Conservation (phyloP, 2,888 invertebrate species). For the Caradrina kadenii region DNA sequence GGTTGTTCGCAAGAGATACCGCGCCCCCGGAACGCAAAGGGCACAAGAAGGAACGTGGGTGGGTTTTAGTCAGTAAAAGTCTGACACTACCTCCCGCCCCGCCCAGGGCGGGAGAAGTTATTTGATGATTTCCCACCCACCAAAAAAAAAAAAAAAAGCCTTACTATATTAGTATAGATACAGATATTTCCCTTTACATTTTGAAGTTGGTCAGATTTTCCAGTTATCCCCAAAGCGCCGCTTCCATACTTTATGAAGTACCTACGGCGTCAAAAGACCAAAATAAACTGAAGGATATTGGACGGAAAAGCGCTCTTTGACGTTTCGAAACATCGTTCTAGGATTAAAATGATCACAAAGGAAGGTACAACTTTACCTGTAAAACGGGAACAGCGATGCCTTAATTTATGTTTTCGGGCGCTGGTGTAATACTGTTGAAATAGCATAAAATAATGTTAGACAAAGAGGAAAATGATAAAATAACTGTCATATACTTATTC, state of each 20-base stretch:
- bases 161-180: no score
- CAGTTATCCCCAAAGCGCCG: constrained; percentile 17
- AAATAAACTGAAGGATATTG: constrained; percentile 55
- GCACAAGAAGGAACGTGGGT: no score
- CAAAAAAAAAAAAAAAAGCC: no score
- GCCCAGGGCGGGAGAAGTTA: no score
- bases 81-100: no score
- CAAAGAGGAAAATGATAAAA: background rate
- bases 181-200: background rate
- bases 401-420: constrained; percentile 18
- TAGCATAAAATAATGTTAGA: background rate
- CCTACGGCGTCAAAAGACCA: constrained; percentile 45
- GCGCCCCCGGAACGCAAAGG: no score
- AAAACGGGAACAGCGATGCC: constrained; percentile 7
- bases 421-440: constrained; percentile 13
- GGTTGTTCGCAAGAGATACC: no score
- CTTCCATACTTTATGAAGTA: constrained; percentile 18
- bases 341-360: constrained; percentile 48
- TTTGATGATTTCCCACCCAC: no score
- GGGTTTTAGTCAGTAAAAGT: no score
- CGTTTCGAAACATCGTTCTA: constrained; percentile 39
- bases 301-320: constrained; percentile 52
- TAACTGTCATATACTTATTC: background rate
- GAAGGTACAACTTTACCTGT: constrained; percentile 29
- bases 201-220: constrained; percentile 3